Evolutionary conservation across 2,113 vertebrate species (phyloP), one percentile per base, ranked within the genome.

Genomic region (Hoplias malabaricus): DNA sequence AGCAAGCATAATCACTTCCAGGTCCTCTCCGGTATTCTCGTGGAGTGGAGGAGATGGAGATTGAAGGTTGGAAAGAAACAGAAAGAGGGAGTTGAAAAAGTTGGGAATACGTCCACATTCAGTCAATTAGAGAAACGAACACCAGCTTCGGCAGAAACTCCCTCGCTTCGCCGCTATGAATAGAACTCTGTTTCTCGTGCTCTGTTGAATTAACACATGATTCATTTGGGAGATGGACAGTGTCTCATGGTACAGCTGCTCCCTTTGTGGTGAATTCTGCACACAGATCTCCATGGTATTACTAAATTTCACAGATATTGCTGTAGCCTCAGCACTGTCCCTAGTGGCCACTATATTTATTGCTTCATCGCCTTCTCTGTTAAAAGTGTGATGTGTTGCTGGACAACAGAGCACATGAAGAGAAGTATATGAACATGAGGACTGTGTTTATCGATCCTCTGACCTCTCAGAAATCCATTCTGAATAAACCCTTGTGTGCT

Each of bases 1-100:
- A 81, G 68, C 80, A 76, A 84, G 73, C 50, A 19, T 72, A 62
- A 78, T 86, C 81, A 82, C 83, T 74, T 69, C 46, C 84, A 81
- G 70, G 36, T 23, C 25, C n/a, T 9, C 36, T 74, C 16, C 0
- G 4, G 72, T 40, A 14, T 77, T 57, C 33, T 16, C n/a, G 43
- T 53, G 19, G 23, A 80, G 12, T 27, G 11, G 72, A 76, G 73
- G 38, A 75, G 40, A 25, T 36, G 27, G 12, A 73, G 27, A 33
- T 42, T 61, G 68, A 38, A 48, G 29, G 36, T 3, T 19, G 82
- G 57, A 68, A 33, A 77, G 70, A n/a, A 67, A 48, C 27, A 71
- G 57, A 68, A 33, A 77, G 70, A n/a, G 69, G 42, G 33, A 71
- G 66, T 73, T 31, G 27, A 76, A 67, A 63, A 14, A 46, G 36